These are phyloP conservation scores for Penaeus japonicus DNA, from an alignment of 1,140 invertebrate species.

Conservation along the genomic window DNA sequence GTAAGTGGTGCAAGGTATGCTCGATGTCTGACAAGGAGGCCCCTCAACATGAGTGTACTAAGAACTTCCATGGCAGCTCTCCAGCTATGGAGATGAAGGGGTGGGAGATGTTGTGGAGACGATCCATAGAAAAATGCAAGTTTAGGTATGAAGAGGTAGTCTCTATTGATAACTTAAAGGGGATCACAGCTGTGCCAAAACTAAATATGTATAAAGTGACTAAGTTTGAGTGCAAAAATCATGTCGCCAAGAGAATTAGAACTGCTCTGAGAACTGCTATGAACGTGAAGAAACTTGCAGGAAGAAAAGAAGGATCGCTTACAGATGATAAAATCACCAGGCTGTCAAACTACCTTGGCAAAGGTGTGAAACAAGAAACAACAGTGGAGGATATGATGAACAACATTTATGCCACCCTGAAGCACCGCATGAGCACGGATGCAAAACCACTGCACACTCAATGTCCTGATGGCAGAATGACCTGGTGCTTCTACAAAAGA, in stretches of 20 bases:
- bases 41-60: conserved; percentile 20
- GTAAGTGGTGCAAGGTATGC: neutral
- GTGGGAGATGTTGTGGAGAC: neutral
- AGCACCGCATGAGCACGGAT: neutral
- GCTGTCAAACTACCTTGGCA: neutral
- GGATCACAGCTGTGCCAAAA: neutral
- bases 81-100: conserved; percentile 13
- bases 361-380: neutral
- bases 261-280: neutral
- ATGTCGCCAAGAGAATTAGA: neutral
- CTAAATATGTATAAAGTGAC: neutral
- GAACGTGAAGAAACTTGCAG: neutral
- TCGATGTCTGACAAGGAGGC: too few relatives aligned
- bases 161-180: neutral
- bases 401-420: too few relatives aligned
- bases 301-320: neutral
- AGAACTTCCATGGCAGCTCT: conserved; percentile 15
- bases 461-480: neutral
- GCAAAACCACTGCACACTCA: neutral
- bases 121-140: neutral
- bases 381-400: too few relatives aligned
- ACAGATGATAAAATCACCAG: neutral
- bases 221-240: neutral
- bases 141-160: neutral
- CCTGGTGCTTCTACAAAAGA: conserved; percentile 27